Evolutionary conservation across 2,113 vertebrate species (phyloP), one percentile per base, ranked within the genome.

Genomic region (Progne subis): DNA sequence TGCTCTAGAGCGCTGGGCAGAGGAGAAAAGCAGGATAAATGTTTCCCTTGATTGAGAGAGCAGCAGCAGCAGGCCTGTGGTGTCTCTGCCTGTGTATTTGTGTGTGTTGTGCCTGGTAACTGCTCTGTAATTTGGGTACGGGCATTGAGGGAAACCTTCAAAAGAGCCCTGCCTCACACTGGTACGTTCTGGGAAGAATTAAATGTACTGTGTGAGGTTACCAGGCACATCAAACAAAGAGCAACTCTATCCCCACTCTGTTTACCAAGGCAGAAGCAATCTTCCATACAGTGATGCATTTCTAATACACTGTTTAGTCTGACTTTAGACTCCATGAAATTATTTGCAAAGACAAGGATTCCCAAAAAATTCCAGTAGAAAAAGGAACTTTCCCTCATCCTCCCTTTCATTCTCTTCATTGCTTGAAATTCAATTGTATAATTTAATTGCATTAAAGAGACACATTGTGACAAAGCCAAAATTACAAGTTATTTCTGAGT

Each of bases 281-380:
- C 67, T 84, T 78, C 94, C 91, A 77, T 59, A 79, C 74, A 85
- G 71, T 6, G 47, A 82, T 97, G 77, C 88, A 82, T 87, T 97
- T 95, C 88, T 86, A 95, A 94, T 77, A 47, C 14, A 69, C 90
- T 97, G 97, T 98, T 98, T 98, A 98, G 97, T 98, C 97, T 98
- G 95, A 94, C 93, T 80, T 85, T 53, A 82, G 89, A 90, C 56
- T 93, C 97, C 97, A 95, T 97, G 96, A 96, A 92, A 96, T 95
- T 93, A 94, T 96, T 97, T 95, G 97, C 91, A 82, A 97, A 96
- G 97, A 96, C 90, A 92, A 68, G 89, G 90, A 97, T 98, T 97
- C 96, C 82, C 92, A 82, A 97, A 95, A 92, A 70, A 60, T 63
- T 79, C 72, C 71, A 82, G 50, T 8, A 85, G 29, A 87, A 88